Base-by-base conservation (phyloP, 2,888 invertebrate genomes). In the Diarsia brunnea region DNA sequence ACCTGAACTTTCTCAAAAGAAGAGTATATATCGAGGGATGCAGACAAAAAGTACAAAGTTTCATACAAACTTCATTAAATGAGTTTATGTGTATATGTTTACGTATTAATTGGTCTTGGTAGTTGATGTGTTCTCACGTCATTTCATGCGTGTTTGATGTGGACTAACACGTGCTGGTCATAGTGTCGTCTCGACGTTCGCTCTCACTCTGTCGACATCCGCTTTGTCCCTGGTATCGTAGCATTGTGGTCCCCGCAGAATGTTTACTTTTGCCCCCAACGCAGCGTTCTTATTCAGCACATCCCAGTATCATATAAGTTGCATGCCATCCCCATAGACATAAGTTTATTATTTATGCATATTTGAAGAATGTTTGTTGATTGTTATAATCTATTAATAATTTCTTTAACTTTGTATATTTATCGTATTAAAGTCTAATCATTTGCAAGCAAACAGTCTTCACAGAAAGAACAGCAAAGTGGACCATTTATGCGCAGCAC, bases 211-310 rank as follows among this genome's bases (percentile, higher is more conserved):
- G 90, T 94, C 92, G 93, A 94, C 94, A 93, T 93, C 88, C 91
- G 95, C 95, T 96, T 95, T 93, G 89, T 93, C 93, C 94, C 91
- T 94, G 94, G 93, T 94, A 92, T 91, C 91, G 93, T 95, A 95
- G 95, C 94, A 93, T 95, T 94, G 91, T 94, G 94, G 88, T 88
- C 94, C 95, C 94, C 91, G 95, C 95, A 94, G 93, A 94, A 93
- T 94, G 92, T 91, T 92, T 90, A 91, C 88, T 92, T 93, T 90
- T 90, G 90, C 91, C 92, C 92, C 94, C 92, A 92, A 89, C 85
- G 93, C 94, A 93, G 94, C 94, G 93, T 93, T 92, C 90, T 93
- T 93, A 92, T 89, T 93, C 92, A 94, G 94, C 94, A 94, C 89
- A 87, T 91, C 91, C 91, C 91, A 88, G 90, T 92, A 91, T 84